phyloP scores from a whole-genome alignment of 2,797 vertebrate species.

The Microctenopoma stevenorrisi region DNA sequence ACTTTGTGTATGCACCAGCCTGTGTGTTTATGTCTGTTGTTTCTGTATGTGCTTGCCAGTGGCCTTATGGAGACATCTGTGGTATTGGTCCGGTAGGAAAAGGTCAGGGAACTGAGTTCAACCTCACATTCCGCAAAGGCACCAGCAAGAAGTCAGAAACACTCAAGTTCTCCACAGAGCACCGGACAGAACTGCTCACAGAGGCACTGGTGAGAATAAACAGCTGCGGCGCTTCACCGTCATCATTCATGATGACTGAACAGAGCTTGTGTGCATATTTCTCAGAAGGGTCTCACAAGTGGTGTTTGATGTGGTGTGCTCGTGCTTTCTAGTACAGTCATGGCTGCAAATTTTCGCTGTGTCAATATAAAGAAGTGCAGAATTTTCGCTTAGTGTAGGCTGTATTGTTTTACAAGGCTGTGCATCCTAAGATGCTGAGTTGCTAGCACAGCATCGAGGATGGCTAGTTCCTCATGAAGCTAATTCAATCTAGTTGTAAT shows the following conservation, averaged over 20 bases:
- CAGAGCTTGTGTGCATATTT: neutral
- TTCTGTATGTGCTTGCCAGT: slow-evolving; percentile 78
- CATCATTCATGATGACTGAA: neutral
- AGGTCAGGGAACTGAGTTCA: slow-evolving; percentile 98
- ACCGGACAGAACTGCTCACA: slow-evolving; percentile 97
- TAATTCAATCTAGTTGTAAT: slow-evolving; percentile 12
- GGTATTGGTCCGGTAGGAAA: slow-evolving; percentile 94
- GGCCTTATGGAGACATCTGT: slow-evolving; percentile 99
- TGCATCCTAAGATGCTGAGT: slow-evolving; percentile 5
- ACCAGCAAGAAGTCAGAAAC: slow-evolving; percentile 97
- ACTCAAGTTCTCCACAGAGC: slow-evolving; percentile 98
- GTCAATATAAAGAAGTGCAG: slow-evolving; percentile 5
- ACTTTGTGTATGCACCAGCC: neutral
- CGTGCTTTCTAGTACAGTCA: slow-evolving; percentile 2
- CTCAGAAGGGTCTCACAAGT: neutral
- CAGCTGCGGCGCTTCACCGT: neutral
- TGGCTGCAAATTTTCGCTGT: slow-evolving; percentile 26
- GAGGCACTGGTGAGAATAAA: slow-evolving; percentile 92
- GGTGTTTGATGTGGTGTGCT: slow-evolving; percentile 7
- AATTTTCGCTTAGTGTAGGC: neutral
- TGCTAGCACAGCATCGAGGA: neutral
- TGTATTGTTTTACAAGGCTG: slow-evolving; percentile 19
- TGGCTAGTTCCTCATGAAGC: neutral
- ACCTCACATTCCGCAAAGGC: slow-evolving; percentile 97
- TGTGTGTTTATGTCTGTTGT: slow-evolving; percentile 8